Percentiles rank a stretch among this genome's conserved stretches.
Conservation (phyloP, 2,888 invertebrate species). For the Psylliodes chrysocephalus region DNA sequence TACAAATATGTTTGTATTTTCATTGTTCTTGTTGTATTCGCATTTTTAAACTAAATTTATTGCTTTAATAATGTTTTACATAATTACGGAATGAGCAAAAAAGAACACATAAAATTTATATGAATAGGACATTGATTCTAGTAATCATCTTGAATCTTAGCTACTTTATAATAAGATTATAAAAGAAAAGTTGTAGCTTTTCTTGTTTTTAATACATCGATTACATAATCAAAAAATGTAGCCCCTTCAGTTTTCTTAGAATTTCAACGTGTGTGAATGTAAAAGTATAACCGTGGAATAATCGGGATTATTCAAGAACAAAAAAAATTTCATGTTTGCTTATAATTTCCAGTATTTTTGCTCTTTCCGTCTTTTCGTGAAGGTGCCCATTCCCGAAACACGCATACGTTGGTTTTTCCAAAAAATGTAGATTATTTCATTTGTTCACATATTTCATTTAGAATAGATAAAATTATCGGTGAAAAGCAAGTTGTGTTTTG, state of each 20-base stretch:
- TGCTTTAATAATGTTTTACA: slow-evolving; percentile 20
- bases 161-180: too few relatives aligned
- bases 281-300: too few relatives aligned
- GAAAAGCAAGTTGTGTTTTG: neutral
- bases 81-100: slow-evolving; percentile 15
- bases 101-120: neutral
- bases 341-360: slow-evolving; percentile 11
- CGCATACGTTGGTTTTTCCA: slow-evolving; percentile 7
- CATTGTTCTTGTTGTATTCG: neutral
- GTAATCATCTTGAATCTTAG: too few relatives aligned
- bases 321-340: too few relatives aligned
- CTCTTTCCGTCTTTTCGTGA: slow-evolving; percentile 19
- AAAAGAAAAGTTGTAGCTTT: too few relatives aligned
- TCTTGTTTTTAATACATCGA: too few relatives aligned
- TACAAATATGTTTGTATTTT: neutral
- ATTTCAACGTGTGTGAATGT: too few relatives aligned
- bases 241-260: too few relatives aligned
- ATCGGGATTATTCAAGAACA: too few relatives aligned
- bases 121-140: too few relatives aligned
- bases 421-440: slow-evolving; percentile 21
- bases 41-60: slow-evolving; percentile 34
- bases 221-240: too few relatives aligned
- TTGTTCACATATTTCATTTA: slow-evolving; percentile 20
- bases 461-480: slow-evolving; percentile 4
- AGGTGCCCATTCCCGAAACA: slow-evolving; percentile 28